Evolutionary conservation across 2,113 vertebrate species (phyloP).

Genomic region (Pluvianellus socialis): DNA sequence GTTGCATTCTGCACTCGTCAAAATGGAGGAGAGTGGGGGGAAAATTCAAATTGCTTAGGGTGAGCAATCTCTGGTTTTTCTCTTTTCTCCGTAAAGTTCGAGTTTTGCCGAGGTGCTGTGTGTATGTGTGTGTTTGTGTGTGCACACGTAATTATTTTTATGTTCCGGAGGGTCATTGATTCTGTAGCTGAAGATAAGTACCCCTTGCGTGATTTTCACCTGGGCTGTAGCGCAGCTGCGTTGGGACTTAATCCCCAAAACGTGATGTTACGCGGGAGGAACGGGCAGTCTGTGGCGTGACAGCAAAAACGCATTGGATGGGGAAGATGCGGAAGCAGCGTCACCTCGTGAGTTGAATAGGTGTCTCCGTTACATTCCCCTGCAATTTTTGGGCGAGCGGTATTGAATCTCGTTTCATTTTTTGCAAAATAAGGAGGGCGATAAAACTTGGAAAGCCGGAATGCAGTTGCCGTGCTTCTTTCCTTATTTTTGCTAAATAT

Average conservation of each 20-base stretch:
- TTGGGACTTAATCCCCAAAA: neutral
- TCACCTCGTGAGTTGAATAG: neutral
- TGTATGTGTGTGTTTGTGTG: neutral
- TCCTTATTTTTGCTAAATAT: neutral
- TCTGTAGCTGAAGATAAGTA: neutral
- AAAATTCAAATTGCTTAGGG: neutral
- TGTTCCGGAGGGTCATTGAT: neutral
- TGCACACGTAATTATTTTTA: neutral
- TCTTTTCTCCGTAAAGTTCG: neutral
- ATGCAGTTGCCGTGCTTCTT: neutral
- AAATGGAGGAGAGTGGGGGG: neutral
- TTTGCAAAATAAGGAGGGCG: neutral
- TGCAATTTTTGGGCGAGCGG: neutral
- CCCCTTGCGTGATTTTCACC: neutral
- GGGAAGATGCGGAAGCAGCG: neutral
- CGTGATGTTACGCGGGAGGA: fast-evolving
- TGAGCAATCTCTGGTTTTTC: neutral
- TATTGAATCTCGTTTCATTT: neutral
- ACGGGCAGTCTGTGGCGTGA: fast-evolving
- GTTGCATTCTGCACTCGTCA: neutral
- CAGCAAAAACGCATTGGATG: neutral
- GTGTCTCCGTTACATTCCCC: neutral
- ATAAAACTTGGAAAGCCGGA: neutral
- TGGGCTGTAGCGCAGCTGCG: neutral
- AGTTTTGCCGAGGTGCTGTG: neutral